phyloP scores from a whole-genome alignment of 2,797 vertebrate genomes.

The Malacoraja senta region DNA sequence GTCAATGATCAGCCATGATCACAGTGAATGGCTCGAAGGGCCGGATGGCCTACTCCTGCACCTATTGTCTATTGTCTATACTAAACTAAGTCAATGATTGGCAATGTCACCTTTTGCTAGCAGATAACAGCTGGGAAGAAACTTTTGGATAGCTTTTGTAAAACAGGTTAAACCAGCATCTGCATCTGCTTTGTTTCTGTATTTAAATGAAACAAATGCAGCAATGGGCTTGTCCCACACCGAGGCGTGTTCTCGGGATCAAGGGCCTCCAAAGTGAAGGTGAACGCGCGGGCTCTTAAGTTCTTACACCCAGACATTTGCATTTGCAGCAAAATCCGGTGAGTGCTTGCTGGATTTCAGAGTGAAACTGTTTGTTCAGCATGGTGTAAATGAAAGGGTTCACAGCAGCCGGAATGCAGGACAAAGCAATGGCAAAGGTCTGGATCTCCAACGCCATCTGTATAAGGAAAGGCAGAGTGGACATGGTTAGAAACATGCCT shows the following conservation, averaged over 20 bases:
- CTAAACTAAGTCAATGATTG: background rate
- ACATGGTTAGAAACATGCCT: background rate
- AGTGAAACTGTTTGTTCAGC: conserved; percentile 55
- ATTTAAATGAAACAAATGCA: no score
- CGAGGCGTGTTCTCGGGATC: no score
- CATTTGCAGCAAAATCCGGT: background rate
- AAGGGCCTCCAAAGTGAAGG: background rate
- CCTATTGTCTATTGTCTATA: no score
- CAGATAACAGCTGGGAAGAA: background rate
- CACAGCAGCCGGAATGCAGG: conserved; percentile 53
- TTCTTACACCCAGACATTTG: background rate
- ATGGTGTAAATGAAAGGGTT: conserved; percentile 58
- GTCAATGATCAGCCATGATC: no score
- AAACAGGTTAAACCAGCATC: no score
- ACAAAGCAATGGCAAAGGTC: conserved; percentile 51
- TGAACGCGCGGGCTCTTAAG: background rate
- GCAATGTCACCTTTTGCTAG: background rate
- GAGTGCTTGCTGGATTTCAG: conserved; percentile 51
- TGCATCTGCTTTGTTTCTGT: no score
- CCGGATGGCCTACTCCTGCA: no score
- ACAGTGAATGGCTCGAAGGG: no score
- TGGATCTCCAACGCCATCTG: conserved; percentile 49
- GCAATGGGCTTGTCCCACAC: no score
- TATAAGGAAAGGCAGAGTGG: background rate
- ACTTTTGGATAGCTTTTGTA: no score